Base-by-base conservation (phyloP, 2,797 vertebrate species). In the Pangasius macronema region DNA sequence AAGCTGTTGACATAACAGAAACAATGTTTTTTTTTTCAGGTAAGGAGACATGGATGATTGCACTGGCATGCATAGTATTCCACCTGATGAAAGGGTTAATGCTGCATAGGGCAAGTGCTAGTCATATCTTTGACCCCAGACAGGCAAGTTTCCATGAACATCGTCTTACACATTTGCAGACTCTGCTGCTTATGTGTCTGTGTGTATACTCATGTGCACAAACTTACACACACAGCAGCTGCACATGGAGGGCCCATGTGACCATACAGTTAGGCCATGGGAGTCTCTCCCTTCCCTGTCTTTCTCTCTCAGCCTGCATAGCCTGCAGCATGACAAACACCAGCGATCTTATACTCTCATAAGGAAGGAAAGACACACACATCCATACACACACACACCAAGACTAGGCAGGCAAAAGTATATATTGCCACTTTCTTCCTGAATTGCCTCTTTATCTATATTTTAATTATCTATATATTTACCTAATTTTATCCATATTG, bases 171-270 rank as follows among this genome's bases (percentile, higher is more conserved):
- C 22, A 1, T 42, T 73, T 73, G 16, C 10, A 46, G 70, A 42
- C 22, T 46, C 39, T 36, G 30, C 33, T 70, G 67, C 33, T 36
- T 20, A 36, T 68, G 46, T 42, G 46, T 59, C 39, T 46, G 14
- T 11, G 42, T 42, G 72, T 82, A 51, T 20, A 24, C 57, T 33
- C 57, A 67, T 10, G 33, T 61, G 61, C 20, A 65, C 49, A 86
- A 49, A 61, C 46, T 77, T 72, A 84, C 67, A 89, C 85, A 85
- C 46, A 85, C 57, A 92, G 91, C 92, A 91, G 93, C 92, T 93
- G 96, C 96, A 97, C 95, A 96, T 95, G 95, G 94, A 95, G 93
- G 91, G 91, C 92, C 95, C 96, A 96, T 94, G 96, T 97, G 97
- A 97, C 94, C 93, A 91, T 91, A 93, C 94, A 91, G 92, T 92